Evolutionary conservation across 2,797 vertebrate species (phyloP), one percentile per base, ranked within the genome.

Genomic region (Lophotriccus pileatus): DNA sequence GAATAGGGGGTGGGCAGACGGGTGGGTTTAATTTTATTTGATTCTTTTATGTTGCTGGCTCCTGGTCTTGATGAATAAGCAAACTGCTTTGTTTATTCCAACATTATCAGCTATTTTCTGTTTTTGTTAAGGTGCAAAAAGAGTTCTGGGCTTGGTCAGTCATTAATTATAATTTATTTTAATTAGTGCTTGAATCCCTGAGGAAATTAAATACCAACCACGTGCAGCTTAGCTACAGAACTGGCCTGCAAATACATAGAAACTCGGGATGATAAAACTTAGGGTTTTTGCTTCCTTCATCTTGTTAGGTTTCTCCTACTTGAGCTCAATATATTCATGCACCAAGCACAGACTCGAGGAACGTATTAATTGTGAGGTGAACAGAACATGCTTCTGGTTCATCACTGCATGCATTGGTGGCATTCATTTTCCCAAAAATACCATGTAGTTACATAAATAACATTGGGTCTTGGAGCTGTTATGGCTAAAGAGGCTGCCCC

Each of bases 91-190:
- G 30, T 92, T 94, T 84, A 36, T 74, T 86, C 84, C 46, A 82
- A 74, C 6, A 12, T 84, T 75, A 37, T 52, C 64, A 89, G 34
- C 37, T 93, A 22, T 80, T 84, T 96, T 88, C 66, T 67, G 41
- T 2, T 79, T 92, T 92, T 84, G 34, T 88, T 93, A 83, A 85
- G 55, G 44, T 88, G 32, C 41, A 49, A 36, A 12, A 86, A 80
- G 75, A 67, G 62, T 80, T 91, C 78, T 69, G 77, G n/a, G 12
- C 22, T 87, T 93, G 64, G 72, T 75, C 82, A 92, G 36, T 75
- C 52, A 73, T 94, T 90, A 96, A 86, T 89, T 91, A 88, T 83
- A 87, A 89, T 94, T 95, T 94, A 84, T 95, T 96, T 92, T 97
- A 96, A 96, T 94, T 92, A 87, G 77, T 66, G 50, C 32, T 80